Evolutionary conservation across 2,888 invertebrate species (phyloP), one percentile per base, ranked within the genome.

Genomic region (Microctonus hyperodae): DNA sequence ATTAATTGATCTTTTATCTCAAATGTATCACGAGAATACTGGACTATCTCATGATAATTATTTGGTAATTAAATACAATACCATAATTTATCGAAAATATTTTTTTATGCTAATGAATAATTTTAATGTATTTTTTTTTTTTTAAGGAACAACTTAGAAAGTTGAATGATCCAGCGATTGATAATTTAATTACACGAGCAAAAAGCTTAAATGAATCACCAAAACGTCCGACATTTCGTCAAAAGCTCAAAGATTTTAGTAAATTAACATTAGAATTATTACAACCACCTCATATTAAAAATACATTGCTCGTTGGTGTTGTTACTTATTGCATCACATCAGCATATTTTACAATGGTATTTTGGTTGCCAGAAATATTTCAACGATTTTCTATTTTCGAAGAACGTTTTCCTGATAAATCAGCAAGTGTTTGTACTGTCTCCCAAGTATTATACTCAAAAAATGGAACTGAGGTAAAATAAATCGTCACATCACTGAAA

Each of bases 21-120:
- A 86, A 68, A 90, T 93, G 84, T 92, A 90, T 82, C 86, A 86
- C 37, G 87, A 86, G 72, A 93, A 93, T 79, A 92, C 90, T 11
- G 91, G 91, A 40, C 48, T 72, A 50, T 72, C 77, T 1, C 67
- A 72, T 3, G 76, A 80, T 33, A 73, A 79, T 6, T 84, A 80
- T 66, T 75, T 79, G 40, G 84, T 84, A 68, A 59, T 11, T 25
- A 13, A 7, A 44, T 25, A 35, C 10, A 1, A 25, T 1, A 48
- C 4, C 5, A 20, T 7, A 9, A 56, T 57, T 23, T 16, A 35
- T n/a, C 10, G 33, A 58, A 28, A 5, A 28, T 5, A 5, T n/a
- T 56, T 33, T 25, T 20, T 13, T 59, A 20, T n/a, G n/a, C 33
- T 22, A 35, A 51, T 9, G n/a, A 16, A 2, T 9, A 10, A 22